Conservation (phyloP, 2,888 invertebrate genomes). For the Caenorhabditis japonica region DNA sequence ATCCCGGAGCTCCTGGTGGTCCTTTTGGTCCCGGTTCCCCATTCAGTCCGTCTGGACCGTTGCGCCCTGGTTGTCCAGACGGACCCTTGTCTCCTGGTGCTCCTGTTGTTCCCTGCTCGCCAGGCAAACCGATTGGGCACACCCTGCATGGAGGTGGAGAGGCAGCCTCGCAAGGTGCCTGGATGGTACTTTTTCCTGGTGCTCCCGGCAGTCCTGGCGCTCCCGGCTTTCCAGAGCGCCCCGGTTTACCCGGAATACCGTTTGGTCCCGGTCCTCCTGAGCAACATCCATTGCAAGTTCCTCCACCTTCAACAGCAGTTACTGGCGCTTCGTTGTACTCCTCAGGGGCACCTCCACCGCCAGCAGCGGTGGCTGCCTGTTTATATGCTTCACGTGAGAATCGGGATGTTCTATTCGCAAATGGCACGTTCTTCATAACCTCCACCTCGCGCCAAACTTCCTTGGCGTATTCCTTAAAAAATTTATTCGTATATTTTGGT, state of each 20-base stretch:
- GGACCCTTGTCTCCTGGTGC: slow-evolving; percentile 48
- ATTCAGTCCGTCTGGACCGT: slow-evolving; percentile 50
- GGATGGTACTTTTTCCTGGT: slow-evolving; percentile 43
- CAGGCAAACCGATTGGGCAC: slow-evolving; percentile 51
- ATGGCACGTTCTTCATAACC: slow-evolving; percentile 45
- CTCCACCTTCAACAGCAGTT: slow-evolving; percentile 20
- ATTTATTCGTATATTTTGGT: background rate
- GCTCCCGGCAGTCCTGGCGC: slow-evolving; percentile 56
- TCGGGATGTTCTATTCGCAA: slow-evolving; percentile 43
- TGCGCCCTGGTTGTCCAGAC: slow-evolving; percentile 50
- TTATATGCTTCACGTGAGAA: slow-evolving; percentile 48
- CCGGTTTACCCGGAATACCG: slow-evolving; percentile 50
- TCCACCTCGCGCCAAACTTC: slow-evolving; percentile 45
- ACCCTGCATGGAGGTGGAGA: slow-evolving; percentile 58
- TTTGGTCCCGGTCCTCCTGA: slow-evolving; percentile 54
- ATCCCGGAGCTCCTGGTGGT: slow-evolving; percentile 51
- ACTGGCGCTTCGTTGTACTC: slow-evolving; percentile 41
- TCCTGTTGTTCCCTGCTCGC: slow-evolving; percentile 49
- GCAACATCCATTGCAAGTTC: slow-evolving; percentile 48
- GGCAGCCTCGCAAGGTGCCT: slow-evolving; percentile 45
- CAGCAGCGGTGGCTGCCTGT: slow-evolving; percentile 19
- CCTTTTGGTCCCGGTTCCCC: slow-evolving; percentile 56
- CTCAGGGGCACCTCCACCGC: slow-evolving; percentile 27
- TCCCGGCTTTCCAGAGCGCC: slow-evolving; percentile 53
- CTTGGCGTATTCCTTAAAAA: slow-evolving; percentile 40